Evolutionary conservation across 2,113 vertebrate species (phyloP).

Genomic region (Azemiops feae): DNA sequence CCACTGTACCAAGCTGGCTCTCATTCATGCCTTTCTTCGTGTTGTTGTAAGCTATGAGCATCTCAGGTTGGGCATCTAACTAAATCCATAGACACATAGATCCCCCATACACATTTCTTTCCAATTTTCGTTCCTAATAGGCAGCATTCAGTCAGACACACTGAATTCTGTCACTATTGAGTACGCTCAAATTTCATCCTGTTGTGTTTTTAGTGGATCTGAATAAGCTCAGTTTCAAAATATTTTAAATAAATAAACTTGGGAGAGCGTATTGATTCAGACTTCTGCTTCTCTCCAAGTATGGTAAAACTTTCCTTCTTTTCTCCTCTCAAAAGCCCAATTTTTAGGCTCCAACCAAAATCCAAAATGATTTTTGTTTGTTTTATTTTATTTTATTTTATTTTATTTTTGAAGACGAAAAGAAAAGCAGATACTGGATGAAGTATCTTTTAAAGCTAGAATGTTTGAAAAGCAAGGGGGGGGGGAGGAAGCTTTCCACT

Average conservation of each 20-base stretch:
- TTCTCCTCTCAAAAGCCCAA: background rate
- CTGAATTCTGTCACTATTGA: too few species aligned
- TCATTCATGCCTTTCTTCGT: too few species aligned
- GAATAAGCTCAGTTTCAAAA: background rate
- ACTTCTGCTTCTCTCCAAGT: background rate
- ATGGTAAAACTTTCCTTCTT: background rate
- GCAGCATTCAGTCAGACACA: too few species aligned
- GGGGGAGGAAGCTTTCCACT: slow-evolving; percentile 44
- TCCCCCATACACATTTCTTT: too few species aligned
- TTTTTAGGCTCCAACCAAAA: background rate
- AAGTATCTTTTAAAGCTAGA: background rate
- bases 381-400: background rate
- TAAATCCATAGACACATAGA: too few species aligned
- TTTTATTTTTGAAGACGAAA: background rate
- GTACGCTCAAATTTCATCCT: too few species aligned
- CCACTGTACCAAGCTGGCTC: too few species aligned
- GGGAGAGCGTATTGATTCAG: background rate
- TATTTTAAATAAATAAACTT: background rate
- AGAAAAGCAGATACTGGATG: background rate
- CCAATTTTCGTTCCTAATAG: too few species aligned
- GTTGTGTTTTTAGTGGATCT: background rate
- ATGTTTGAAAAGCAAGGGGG: background rate
- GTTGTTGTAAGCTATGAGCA: too few species aligned
- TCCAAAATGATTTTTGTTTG: background rate
- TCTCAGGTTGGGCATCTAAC: too few species aligned